A percentile compares a stretch with the other conserved stretches of the same genome.
Evolutionary conservation across 2,113 vertebrate species (phyloP).

Genomic region (Anser brachyrhynchus): DNA sequence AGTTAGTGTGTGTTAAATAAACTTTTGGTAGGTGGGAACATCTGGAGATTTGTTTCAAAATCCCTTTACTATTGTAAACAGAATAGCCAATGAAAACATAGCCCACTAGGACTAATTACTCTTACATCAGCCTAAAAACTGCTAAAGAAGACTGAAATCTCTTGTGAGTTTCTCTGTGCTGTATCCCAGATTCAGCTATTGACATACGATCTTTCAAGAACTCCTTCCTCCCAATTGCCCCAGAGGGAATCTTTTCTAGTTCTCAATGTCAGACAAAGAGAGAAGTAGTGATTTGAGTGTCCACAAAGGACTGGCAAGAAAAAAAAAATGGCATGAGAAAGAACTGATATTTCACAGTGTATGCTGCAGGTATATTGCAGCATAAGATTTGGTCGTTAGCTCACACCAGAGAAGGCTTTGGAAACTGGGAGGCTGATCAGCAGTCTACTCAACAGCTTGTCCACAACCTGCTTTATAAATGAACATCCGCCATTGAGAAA

Average conservation of each 20-base stretch:
- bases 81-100: neutral
- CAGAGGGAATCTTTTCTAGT: neutral
- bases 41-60: neutral
- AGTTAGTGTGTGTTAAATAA: neutral
- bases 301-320: neutral
- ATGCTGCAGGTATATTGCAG: neutral
- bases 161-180: neutral
- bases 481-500: neutral
- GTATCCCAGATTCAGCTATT: neutral
- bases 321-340: neutral
- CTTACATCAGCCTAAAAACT: accelerated
- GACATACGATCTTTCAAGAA: neutral
- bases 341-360: neutral
- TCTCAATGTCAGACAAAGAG: neutral
- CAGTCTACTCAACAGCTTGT: neutral
- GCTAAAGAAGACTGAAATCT: neutral
- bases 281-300: neutral
- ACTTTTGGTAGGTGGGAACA: neutral
- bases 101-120: neutral
- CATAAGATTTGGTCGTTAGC: neutral
- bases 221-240: neutral
- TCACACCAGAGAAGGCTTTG: neutral
- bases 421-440: neutral
- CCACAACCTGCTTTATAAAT: neutral
- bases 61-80: neutral